Conservation (phyloP, 2,113 vertebrate genomes). For the Dasyurus viverrinus region DNA sequence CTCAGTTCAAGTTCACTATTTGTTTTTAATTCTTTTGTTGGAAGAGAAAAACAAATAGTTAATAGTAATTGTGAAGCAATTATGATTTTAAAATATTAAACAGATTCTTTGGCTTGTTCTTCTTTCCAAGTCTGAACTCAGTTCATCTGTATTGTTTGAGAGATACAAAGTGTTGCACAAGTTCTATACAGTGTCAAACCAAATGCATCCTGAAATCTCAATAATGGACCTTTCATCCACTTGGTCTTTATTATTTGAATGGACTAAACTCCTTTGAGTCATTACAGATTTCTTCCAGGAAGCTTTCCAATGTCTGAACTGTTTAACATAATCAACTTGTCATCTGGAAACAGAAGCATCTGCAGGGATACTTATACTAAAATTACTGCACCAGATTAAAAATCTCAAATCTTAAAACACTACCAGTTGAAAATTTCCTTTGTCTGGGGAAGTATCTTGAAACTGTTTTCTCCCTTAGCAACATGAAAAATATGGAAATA, state of each 20-base stretch:
- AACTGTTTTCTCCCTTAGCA: slow-evolving; percentile 31
- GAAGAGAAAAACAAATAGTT: not conserved
- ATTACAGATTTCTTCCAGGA: not conserved
- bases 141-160: not conserved
- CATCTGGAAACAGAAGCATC: not conserved
- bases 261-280: not conserved
- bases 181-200: not conserved
- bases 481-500: slow-evolving; percentile 29
- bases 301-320: not conserved
- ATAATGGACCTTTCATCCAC: not conserved
- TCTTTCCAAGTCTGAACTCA: not conserved
- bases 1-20: slow-evolving; percentile 27
- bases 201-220: not conserved
- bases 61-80: slow-evolving; percentile 13
- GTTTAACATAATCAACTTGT: not conserved
- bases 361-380: not conserved
- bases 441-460: slow-evolving; percentile 31
- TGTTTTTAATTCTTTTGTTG: slow-evolving; percentile 16
- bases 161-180: not conserved
- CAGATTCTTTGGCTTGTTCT: not conserved
- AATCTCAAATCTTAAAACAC: not conserved
- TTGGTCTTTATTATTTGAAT: not conserved
- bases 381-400: slow-evolving; percentile 44
- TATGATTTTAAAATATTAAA: slow-evolving; percentile 37
- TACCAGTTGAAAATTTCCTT: slow-evolving; percentile 42